Percentiles rank a stretch among this genome's conserved stretches.
These are phyloP conservation scores for Scatophagus argus DNA, from an alignment of 2,113 vertebrate species.

Conservation along the genomic window DNA sequence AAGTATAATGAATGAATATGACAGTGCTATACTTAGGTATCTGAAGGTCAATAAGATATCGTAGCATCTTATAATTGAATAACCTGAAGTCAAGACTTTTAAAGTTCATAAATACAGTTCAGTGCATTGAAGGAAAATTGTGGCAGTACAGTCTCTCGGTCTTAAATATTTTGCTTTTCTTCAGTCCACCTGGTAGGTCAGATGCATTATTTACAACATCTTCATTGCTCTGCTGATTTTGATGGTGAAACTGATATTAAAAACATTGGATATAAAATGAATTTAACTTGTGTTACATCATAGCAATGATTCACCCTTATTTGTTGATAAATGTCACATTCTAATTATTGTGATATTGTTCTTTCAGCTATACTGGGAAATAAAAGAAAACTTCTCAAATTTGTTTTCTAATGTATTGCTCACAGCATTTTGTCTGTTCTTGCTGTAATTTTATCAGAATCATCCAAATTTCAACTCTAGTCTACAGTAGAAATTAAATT, in stretches of 20 bases:
- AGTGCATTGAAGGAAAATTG: not conserved
- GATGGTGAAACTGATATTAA: not conserved
- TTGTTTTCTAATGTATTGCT: not conserved
- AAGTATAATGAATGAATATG: slow-evolving; percentile 23
- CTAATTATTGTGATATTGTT: not conserved
- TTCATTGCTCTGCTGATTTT: not conserved
- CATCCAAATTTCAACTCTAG: not conserved
- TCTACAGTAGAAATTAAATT: not conserved
- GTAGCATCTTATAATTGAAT: slow-evolving; percentile 27
- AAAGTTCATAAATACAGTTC: slow-evolving; percentile 26
- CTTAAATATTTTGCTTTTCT: slow-evolving; percentile 12
- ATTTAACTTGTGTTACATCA: not conserved
- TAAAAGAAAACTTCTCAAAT: not conserved
- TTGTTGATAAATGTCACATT: not conserved
- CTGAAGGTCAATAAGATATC: slow-evolving; percentile 19
- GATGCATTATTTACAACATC: not conserved
- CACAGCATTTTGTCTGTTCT: not conserved
- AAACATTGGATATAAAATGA: not conserved
- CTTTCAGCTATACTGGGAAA: not conserved
- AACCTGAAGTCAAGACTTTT: slow-evolving; percentile 24
- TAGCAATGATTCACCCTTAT: not conserved
- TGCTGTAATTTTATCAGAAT: not conserved
- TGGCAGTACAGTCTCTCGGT: not conserved
- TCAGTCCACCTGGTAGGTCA: not conserved
- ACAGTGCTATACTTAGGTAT: slow-evolving; percentile 7